phyloP scores from a whole-genome alignment of 2,888 invertebrate genomes.

The Drosophila monieri region DNA sequence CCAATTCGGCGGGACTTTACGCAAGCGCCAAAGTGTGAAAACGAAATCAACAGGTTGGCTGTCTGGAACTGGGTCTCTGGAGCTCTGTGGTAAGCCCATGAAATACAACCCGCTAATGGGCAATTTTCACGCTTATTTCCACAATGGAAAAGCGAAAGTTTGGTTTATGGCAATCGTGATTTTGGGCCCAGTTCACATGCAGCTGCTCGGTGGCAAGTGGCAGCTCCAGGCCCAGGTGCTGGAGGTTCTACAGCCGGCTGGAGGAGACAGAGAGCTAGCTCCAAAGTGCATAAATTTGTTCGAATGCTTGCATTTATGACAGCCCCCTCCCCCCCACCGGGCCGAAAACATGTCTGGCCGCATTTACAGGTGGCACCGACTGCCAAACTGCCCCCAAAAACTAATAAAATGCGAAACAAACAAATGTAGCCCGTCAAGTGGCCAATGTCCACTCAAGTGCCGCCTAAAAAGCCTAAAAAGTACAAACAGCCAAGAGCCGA shows the following conservation, averaged over 20 bases:
- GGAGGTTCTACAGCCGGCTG: constrained; percentile 49
- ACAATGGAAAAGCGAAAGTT: constrained; percentile 73
- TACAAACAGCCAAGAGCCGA: constrained; percentile 38
- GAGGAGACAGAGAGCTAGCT: constrained; percentile 28
- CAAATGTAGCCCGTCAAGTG: constrained; percentile 46
- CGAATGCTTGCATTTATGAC: constrained; percentile 59
- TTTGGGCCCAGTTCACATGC: constrained; percentile 27
- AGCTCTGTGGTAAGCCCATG: constrained; percentile 48
- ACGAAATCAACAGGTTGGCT: constrained; percentile 50
- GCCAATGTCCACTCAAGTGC: constrained; percentile 67
- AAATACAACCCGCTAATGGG: constrained; percentile 64
- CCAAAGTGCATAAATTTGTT: constrained; percentile 75
- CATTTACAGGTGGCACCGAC: constrained; percentile 30
- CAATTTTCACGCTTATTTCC: constrained; percentile 65
- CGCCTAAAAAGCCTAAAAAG: constrained; percentile 20
- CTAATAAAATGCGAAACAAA: constrained; percentile 19
- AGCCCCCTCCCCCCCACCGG: constrained; percentile 53
- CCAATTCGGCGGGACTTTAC: constrained; percentile 37
- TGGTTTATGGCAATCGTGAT: constrained; percentile 46
- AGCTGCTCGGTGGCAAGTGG: constrained; percentile 7
- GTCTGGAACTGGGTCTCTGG: constrained; percentile 17
- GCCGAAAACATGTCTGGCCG: constrained; percentile 45
- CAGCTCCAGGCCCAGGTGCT: constrained; percentile 39
- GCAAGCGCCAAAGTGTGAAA: constrained; percentile 68
- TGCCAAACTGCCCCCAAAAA: constrained; percentile 6